These are phyloP conservation scores for Pollimyrus isidori DNA, from an alignment of 2,113 vertebrate species.

Conservation along the genomic window DNA sequence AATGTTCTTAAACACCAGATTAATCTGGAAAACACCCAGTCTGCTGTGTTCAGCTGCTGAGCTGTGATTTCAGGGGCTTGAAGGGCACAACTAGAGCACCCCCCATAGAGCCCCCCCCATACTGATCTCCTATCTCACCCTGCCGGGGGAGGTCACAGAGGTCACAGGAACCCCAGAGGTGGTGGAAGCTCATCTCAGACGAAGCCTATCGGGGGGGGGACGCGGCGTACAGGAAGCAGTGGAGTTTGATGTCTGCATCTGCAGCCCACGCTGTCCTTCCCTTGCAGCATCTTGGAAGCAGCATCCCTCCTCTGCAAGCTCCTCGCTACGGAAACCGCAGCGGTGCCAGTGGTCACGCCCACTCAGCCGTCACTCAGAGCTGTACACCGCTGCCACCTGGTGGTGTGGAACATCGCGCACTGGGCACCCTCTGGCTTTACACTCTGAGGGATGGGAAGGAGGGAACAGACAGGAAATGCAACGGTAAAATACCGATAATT, in stretches of 20 bases:
- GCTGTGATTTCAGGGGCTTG: too few species aligned
- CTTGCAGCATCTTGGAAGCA: background rate
- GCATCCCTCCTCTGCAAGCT: background rate
- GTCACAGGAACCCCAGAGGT: too few species aligned
- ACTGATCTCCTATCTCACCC: slow-evolving; percentile 29
- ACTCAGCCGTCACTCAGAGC: slow-evolving; percentile 44
- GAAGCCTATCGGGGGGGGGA: slow-evolving; percentile 40
- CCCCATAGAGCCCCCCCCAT: background rate
- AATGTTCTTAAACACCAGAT: background rate
- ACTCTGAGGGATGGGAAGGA: slow-evolving; percentile 26
- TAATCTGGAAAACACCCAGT: background rate
- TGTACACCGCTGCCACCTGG: slow-evolving; percentile 39
- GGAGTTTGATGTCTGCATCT: background rate
- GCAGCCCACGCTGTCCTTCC: background rate
- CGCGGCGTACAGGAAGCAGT: background rate
- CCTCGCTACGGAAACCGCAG: background rate
- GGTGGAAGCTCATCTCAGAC: slow-evolving; percentile 50
- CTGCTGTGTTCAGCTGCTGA: background rate
- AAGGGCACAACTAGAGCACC: too few species aligned
- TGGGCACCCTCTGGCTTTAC: slow-evolving; percentile 46
- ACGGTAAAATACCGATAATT: too few species aligned
- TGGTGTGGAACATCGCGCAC: slow-evolving; percentile 39
- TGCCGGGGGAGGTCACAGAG: slow-evolving; percentile 32
- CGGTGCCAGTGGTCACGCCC: background rate
- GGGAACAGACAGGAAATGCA: too few species aligned